A percentile compares a stretch with the other conserved stretches of the same genome.
phyloP scores from a whole-genome alignment of 2,797 vertebrate species.

The Salmo trutta region DNA sequence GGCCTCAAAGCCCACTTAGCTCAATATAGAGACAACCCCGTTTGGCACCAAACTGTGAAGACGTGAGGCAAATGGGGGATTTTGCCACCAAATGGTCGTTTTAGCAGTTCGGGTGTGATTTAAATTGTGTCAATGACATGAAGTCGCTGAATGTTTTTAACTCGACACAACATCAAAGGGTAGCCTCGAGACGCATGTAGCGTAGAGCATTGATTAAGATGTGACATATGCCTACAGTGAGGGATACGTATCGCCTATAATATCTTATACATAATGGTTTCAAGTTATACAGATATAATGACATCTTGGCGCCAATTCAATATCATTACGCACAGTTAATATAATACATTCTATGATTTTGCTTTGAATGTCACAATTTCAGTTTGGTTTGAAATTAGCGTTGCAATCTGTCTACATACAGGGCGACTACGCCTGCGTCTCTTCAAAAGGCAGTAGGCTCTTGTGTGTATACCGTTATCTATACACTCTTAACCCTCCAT shows the following conservation, averaged over 20 bases:
- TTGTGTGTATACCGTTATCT: not conserved
- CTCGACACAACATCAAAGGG: constrained; percentile 31
- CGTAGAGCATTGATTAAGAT: not conserved
- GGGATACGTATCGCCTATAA: constrained; percentile 15
- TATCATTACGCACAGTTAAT: not conserved
- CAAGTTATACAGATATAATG: constrained; percentile 1
- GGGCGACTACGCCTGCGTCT: constrained; percentile 12
- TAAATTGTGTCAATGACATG: not conserved
- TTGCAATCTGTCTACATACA: not conserved
- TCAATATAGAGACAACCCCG: not conserved
- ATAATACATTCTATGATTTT: not conserved
- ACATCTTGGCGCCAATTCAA: not conserved
- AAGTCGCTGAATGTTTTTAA: constrained; percentile 37
- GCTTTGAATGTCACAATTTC: constrained; percentile 3
- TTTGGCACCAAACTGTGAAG: not conserved
- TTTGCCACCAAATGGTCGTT: not conserved
- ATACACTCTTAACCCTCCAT: not conserved
- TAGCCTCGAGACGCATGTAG: not conserved
- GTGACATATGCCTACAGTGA: not conserved
- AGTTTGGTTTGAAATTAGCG: not conserved
- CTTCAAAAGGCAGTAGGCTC: not conserved
- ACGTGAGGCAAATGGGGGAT: not conserved
- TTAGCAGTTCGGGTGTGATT: not conserved
- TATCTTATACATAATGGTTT: constrained; percentile 63
- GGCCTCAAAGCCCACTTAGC: not conserved